Evolutionary conservation across 1,140 invertebrate genomes (phyloP).

Genomic region (Dendrolimus kikuchii): DNA sequence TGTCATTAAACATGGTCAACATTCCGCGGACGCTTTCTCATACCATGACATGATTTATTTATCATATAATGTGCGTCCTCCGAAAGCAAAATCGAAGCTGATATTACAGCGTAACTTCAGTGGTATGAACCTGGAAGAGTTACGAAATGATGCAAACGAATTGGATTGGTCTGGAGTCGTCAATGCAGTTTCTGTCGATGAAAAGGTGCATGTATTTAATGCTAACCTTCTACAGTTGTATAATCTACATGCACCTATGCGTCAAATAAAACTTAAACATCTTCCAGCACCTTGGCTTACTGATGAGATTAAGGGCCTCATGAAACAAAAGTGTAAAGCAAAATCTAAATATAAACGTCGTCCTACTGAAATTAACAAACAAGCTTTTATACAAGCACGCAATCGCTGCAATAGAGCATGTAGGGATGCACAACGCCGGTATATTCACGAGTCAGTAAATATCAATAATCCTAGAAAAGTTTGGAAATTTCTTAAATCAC

Average conservation of each 20-base stretch:
- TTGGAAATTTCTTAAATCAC: no score
- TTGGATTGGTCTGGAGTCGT: no score
- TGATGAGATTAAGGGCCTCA: background rate
- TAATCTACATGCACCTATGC: background rate
- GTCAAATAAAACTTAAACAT: background rate
- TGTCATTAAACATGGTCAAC: slow-evolving; percentile 5
- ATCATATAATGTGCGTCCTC: background rate
- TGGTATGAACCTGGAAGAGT: background rate
- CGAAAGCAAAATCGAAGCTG: no score
- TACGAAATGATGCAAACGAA: background rate
- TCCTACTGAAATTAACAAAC: no score
- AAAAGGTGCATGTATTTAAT: no score
- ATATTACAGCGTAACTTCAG: background rate
- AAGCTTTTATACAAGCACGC: no score
- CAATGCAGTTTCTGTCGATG: no score
- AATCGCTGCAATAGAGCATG: no score
- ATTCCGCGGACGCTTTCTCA: background rate
- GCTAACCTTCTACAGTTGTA: background rate
- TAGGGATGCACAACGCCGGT: no score
- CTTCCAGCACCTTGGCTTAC: background rate
- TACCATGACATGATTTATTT: background rate
- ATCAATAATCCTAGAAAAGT: no score
- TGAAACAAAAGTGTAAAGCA: background rate
- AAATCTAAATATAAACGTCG: background rate
- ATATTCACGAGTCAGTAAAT: no score